Evolutionary conservation across 2,888 invertebrate species (phyloP), one percentile per base, ranked within the genome.

Genomic region (Euspilapteryx auroguttella): DNA sequence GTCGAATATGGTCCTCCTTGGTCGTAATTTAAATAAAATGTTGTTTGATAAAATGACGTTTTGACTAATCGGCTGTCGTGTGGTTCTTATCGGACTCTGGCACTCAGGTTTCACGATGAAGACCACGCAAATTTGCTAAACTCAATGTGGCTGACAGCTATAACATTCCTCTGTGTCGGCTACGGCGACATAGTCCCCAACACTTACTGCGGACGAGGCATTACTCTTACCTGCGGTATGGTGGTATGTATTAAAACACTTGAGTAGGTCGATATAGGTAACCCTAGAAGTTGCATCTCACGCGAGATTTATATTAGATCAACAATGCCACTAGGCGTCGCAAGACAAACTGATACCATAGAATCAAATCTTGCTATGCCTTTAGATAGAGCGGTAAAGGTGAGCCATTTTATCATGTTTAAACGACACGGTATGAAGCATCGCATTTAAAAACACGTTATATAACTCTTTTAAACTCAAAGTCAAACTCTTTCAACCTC

Each of bases 131-230:
- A 97, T 83, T 88, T 97, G 69, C 85, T 94, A 77, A 98, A 98
- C 82, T 93, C 98, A 65, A 95, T 99, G 94, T 99, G 98, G 98
- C 87, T 99, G 80, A 97, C 98, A 63, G 96, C 98, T 75, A 98
- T 99, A 73, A 99, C 99, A 54, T 99, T 99, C 83, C 89, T 99
- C 63, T 96, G 97, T 80, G 96, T 99, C 55, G 99, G 99, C 65
- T 99, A 98, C 79, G 99, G 98, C 49, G 99, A 96, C 80, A 95
- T 97, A 61, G 98, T 99, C 58, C 99, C 98, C 64, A 98, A 98
- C 81, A 99, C 99, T 43, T 98, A 98, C 82, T 99, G 98, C 82
- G 99, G 99, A 58, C 85, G 98, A 64, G 95, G 94, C 58, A 96
- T 99, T 65, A 96, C 98, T 55, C 94, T 99, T 68, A 91, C 93